phyloP scores from a whole-genome alignment of 2,797 vertebrate genomes.

The Lagodon rhomboides region DNA sequence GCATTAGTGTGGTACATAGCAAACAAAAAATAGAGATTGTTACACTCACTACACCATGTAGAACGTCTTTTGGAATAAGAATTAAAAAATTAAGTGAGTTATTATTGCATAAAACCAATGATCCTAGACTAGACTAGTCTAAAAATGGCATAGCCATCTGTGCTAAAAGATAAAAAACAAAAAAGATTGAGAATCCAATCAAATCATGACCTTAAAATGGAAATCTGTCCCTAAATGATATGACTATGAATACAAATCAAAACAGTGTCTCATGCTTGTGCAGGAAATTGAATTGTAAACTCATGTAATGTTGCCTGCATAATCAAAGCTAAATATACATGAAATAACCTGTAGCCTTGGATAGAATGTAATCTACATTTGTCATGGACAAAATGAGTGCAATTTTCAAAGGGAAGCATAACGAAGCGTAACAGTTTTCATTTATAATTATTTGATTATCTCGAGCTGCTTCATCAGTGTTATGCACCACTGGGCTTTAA shows the following conservation, averaged over 20 bases:
- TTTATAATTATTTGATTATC: constrained; percentile 76
- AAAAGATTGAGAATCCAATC: too few relatives aligned
- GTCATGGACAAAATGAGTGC: constrained; percentile 60
- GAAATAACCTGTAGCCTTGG: constrained; percentile 67
- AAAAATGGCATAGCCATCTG: too few relatives aligned
- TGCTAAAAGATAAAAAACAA: too few relatives aligned
- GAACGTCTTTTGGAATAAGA: too few relatives aligned
- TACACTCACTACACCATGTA: too few relatives aligned
- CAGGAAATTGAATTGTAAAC: constrained; percentile 57
- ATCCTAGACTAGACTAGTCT: too few relatives aligned
- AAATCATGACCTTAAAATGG: too few relatives aligned
- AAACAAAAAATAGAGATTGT: too few relatives aligned
- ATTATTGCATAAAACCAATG: too few relatives aligned
- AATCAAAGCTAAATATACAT: constrained; percentile 73
- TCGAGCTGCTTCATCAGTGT: constrained; percentile 58
- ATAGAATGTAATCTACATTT: constrained; percentile 68
- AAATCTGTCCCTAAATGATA: neutral
- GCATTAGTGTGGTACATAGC: too few relatives aligned
- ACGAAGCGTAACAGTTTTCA: constrained; percentile 67
- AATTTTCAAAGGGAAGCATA: constrained; percentile 71
- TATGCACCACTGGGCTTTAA: constrained; percentile 49
- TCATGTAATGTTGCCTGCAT: constrained; percentile 8
- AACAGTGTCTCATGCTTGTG: constrained; percentile 3
- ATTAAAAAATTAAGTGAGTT: too few relatives aligned
- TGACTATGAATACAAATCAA: constrained; percentile 15